These are phyloP conservation scores for Kradibia gibbosae DNA, from an alignment of 1,140 invertebrate species.

Conservation along the genomic window DNA sequence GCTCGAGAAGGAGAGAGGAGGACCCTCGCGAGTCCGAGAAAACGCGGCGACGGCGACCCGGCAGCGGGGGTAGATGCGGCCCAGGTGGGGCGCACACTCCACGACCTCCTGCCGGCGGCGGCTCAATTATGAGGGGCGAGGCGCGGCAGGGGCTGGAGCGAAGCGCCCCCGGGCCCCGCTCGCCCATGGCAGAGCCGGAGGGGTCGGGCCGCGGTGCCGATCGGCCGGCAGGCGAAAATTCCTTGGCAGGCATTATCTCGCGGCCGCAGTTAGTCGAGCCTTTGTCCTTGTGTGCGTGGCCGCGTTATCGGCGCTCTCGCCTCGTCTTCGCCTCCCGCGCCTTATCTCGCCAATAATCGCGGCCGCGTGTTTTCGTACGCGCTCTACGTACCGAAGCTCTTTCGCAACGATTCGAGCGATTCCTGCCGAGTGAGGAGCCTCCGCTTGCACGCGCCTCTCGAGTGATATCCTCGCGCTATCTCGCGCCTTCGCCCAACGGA, in stretches of 20 bases:
- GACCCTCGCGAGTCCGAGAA: no score
- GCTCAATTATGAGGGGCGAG: no score
- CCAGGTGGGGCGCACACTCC: no score
- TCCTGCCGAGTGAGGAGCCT: constrained; percentile 32
- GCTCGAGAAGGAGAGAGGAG: background rate
- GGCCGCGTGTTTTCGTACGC: background rate
- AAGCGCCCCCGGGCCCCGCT: no score
- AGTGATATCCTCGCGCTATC: constrained; percentile 33
- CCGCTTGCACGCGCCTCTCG: constrained; percentile 30
- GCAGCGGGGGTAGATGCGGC: background rate
- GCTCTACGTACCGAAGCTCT: background rate
- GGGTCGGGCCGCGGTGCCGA: no score
- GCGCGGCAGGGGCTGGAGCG: no score
- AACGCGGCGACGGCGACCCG: no score
- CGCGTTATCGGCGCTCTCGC: constrained; percentile 16
- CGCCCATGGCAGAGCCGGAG: no score
- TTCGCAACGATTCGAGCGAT: constrained; percentile 33
- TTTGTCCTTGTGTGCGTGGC: constrained; percentile 31
- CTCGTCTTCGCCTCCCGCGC: constrained; percentile 1
- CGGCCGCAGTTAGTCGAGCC: background rate
- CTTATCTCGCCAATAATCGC: constrained; percentile 38
- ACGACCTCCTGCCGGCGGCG: no score
- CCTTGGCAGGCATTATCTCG: constrained; percentile 13
- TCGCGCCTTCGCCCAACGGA: background rate
- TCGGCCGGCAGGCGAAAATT: constrained; percentile 18